Percentiles rank a stretch among this genome's conserved stretches.
Evolutionary conservation across 1,140 invertebrate genomes (phyloP).

Genomic region (Mycetomoellerius zeteki): DNA sequence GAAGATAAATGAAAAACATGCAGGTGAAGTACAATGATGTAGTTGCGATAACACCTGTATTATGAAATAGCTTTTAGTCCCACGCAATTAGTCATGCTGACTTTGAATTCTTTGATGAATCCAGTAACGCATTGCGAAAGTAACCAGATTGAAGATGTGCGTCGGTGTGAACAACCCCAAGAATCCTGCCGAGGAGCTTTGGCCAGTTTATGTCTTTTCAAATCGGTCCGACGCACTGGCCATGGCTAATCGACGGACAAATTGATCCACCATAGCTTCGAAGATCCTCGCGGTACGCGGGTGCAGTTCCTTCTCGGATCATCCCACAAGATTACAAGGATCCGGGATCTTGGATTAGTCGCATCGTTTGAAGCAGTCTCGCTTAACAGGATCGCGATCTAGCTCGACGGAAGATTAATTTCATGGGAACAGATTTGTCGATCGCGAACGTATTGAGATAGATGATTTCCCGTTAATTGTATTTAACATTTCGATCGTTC

Average conservation of each 20-base stretch:
- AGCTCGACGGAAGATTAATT: slow-evolving; percentile 39
- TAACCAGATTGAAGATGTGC: slow-evolving; percentile 1
- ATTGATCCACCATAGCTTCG: neutral
- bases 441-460: slow-evolving; percentile 20
- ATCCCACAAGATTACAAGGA: slow-evolving; percentile 49
- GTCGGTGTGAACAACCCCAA: slow-evolving; percentile 25
- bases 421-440: slow-evolving; percentile 62
- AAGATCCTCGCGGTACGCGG: slow-evolving; percentile 45
- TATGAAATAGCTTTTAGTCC: slow-evolving; percentile 25
- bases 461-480: slow-evolving; percentile 58
- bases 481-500: slow-evolving; percentile 11
- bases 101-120: neutral
- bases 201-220: slow-evolving; percentile 39
- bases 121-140: slow-evolving; percentile 11
- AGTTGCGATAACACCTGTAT: neutral
- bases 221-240: slow-evolving; percentile 19
- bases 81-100: slow-evolving; percentile 19
- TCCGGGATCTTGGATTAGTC: slow-evolving; percentile 39
- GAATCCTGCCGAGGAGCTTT: neutral
- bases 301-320: slow-evolving; percentile 38
- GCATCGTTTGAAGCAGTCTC: slow-evolving; percentile 62
- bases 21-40: neutral
- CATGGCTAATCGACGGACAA: slow-evolving; percentile 57
- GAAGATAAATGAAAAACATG: neutral
- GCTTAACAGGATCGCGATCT: slow-evolving; percentile 59